These are phyloP conservation scores for Rattus rattus DNA, from an alignment of 2,113 vertebrate species.

Conservation along the genomic window DNA sequence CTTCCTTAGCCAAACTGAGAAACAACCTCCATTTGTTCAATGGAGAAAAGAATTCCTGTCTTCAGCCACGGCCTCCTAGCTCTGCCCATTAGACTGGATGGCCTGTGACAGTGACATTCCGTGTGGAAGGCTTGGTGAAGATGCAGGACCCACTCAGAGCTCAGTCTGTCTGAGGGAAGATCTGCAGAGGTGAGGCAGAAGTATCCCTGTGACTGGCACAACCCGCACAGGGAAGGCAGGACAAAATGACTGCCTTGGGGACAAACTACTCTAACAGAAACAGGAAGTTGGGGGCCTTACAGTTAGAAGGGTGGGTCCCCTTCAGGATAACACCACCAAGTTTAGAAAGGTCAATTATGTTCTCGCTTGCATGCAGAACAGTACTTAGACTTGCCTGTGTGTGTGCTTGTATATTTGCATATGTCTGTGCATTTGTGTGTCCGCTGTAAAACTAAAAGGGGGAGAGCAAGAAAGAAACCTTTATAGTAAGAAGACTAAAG, in stretches of 20 bases:
- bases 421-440: not conserved
- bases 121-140: not conserved
- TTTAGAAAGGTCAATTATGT: not conserved
- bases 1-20: not conserved
- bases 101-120: not conserved
- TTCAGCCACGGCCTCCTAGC: not conserved
- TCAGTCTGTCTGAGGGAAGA: not conserved
- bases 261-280: not conserved
- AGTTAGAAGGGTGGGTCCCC: not conserved
- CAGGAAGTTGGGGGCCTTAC: not conserved
- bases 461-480: not conserved
- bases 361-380: not conserved
- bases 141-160: not conserved
- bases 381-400: not conserved
- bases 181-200: accelerated
- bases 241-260: not conserved
- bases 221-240: not conserved
- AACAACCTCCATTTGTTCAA: not conserved
- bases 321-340: not conserved
- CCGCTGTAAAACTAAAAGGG: not conserved
- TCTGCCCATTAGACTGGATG: not conserved
- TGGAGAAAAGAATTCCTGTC: not conserved
- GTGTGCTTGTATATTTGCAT: not conserved
- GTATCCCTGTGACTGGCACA: not conserved
- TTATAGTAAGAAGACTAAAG: not conserved